phyloP scores from a whole-genome alignment of 2,888 invertebrate genomes.

The Athrips mouffetella region DNA sequence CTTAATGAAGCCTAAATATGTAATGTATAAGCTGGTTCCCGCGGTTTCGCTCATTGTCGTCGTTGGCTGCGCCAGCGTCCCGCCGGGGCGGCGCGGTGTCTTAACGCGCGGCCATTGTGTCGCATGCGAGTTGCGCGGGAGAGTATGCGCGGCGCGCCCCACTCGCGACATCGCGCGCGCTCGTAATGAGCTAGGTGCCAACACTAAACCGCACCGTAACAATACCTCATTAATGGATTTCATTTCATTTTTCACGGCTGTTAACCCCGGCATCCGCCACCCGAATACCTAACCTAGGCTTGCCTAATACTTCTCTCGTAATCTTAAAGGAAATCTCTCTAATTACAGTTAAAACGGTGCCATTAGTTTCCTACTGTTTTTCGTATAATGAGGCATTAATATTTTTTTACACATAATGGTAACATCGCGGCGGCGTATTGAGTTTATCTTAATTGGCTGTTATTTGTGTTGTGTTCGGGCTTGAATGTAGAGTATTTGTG shows the following conservation, averaged over 20 bases:
- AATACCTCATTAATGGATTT: constrained; percentile 11
- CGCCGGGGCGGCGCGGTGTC: not conserved
- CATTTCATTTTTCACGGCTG: constrained; percentile 11
- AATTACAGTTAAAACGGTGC: constrained; percentile 10
- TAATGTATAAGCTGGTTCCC: constrained; percentile 2
- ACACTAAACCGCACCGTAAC: constrained; percentile 2
- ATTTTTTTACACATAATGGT: not conserved
- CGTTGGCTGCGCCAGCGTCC: not conserved
- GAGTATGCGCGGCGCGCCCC: constrained; percentile 4
- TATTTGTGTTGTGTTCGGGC: not conserved
- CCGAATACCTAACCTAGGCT: constrained; percentile 11
- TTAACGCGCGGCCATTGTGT: not conserved
- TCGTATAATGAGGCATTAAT: not conserved
- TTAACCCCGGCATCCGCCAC: constrained; percentile 9
- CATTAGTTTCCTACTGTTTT: constrained; percentile 7
- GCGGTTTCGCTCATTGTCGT: constrained; percentile 10
- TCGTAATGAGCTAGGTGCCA: constrained; percentile 2
- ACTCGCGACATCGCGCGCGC: not conserved
- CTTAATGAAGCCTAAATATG: constrained; percentile 5
- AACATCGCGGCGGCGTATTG: not conserved
- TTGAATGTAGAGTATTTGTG: not conserved
- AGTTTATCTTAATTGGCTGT: constrained; percentile 8
- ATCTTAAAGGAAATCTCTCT: constrained; percentile 12
- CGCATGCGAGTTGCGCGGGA: not conserved
- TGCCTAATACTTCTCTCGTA: not conserved